phyloP scores from a whole-genome alignment of 2,888 invertebrate genomes.

The Zygaena filipendulae region DNA sequence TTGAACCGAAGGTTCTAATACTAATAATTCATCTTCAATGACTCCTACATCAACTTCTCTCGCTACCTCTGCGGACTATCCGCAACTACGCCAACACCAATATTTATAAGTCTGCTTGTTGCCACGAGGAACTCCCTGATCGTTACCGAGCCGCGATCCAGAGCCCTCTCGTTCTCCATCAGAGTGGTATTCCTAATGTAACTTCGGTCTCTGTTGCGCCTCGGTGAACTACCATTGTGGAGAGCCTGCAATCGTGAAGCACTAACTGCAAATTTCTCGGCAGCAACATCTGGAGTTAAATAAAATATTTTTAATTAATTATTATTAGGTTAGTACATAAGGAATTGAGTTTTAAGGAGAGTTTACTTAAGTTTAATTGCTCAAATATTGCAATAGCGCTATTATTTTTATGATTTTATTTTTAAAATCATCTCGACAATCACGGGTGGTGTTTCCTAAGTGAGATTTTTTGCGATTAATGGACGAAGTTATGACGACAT shows the following conservation, averaged over 20 bases:
- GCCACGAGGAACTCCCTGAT: not conserved
- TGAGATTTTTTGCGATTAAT: too few species aligned
- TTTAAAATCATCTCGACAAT: too few species aligned
- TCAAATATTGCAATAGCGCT: too few species aligned
- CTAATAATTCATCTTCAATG: not conserved
- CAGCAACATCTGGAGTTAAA: constrained; percentile 2
- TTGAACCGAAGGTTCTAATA: too few species aligned
- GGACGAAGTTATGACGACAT: too few species aligned
- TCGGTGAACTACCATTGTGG: not conserved
- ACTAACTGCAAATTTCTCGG: not conserved
- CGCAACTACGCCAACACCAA: not conserved
- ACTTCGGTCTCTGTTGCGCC: not conserved
- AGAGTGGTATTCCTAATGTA: not conserved
- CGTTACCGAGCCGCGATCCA: not conserved
- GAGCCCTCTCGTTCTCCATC: not conserved
- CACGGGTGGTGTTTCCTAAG: too few species aligned
- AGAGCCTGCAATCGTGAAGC: not conserved
- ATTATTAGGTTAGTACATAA: too few species aligned
- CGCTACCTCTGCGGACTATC: not conserved
- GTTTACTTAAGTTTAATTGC: too few species aligned
- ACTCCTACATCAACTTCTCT: not conserved
- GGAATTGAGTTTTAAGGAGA: too few species aligned
- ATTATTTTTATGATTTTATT: too few species aligned
- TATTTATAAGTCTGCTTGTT: not conserved
- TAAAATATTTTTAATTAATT: too few species aligned